These are phyloP conservation scores for Ramphastos sulfuratus DNA, from an alignment of 2,113 vertebrate species.

Conservation along the genomic window DNA sequence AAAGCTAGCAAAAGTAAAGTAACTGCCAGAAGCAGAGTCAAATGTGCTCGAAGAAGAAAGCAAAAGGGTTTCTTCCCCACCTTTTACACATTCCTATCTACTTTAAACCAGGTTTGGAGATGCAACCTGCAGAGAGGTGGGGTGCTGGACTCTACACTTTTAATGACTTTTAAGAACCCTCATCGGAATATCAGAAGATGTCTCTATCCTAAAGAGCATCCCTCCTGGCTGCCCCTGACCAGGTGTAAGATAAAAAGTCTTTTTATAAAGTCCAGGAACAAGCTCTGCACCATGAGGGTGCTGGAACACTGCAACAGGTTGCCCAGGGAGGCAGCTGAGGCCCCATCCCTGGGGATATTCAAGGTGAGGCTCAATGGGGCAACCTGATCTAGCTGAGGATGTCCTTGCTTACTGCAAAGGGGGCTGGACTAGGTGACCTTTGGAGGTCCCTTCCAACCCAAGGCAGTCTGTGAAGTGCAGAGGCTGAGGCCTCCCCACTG, in stretches of 20 bases:
- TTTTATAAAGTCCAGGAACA: too few relatives aligned
- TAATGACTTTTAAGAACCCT: background rate
- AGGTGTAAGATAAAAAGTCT: too few relatives aligned
- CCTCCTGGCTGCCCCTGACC: background rate
- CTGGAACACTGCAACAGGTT: too few relatives aligned
- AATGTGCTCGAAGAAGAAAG: accelerated
- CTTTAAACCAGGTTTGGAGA: background rate
- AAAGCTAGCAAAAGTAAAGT: background rate
- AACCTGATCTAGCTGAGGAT: too few relatives aligned
- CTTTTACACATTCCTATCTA: background rate
- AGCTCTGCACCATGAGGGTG: too few relatives aligned
- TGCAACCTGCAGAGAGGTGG: accelerated
- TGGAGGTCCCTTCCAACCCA: too few relatives aligned
- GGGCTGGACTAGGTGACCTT: too few relatives aligned
- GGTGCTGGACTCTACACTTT: background rate
- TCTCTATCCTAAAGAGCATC: background rate
- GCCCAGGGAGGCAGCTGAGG: too few relatives aligned
- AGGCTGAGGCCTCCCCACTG: background rate
- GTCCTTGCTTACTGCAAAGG: too few relatives aligned
- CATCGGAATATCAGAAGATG: background rate
- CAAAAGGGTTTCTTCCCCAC: accelerated
- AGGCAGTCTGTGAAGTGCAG: too few relatives aligned
- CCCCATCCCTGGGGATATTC: too few relatives aligned
- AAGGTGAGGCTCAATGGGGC: too few relatives aligned
- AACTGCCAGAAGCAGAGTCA: background rate